phyloP scores from a whole-genome alignment of 2,113 vertebrate genomes.

The Solea solea region DNA sequence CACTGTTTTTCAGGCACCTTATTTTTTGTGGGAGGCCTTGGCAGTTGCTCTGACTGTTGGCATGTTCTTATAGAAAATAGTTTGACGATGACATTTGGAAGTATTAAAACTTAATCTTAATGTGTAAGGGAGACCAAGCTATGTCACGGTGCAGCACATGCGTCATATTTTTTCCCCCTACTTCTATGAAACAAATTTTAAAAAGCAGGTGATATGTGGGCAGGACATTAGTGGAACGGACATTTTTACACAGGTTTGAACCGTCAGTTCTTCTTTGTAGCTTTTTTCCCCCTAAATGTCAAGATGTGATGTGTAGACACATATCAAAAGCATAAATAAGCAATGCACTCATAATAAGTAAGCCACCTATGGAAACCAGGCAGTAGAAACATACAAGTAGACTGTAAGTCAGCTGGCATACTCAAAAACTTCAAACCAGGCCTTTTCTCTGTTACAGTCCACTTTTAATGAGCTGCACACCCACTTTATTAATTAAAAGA shows the following conservation, averaged over 20 bases:
- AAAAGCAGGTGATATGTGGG: background rate
- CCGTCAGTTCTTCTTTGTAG: background rate
- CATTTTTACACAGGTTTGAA: background rate
- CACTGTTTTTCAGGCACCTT: constrained; percentile 31
- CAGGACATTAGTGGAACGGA: background rate
- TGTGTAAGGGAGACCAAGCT: background rate
- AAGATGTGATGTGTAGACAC: background rate
- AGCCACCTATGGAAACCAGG: background rate
- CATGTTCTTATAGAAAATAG: constrained; percentile 16
- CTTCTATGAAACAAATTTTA: background rate
- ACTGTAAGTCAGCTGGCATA: background rate
- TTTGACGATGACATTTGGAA: constrained; percentile 47
- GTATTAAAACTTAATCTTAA: constrained; percentile 25
- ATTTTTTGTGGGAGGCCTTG: constrained; percentile 56
- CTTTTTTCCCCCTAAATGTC: background rate
- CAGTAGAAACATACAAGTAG: background rate
- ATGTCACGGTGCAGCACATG: background rate
- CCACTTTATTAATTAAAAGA: background rate
- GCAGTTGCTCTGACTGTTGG: constrained; percentile 40
- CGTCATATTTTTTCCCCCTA: background rate
- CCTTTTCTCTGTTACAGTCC: background rate
- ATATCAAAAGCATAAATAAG: background rate
- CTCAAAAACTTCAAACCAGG: no score
- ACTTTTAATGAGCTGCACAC: background rate
- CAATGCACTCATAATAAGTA: background rate